phyloP scores from a whole-genome alignment of 1,140 invertebrate genomes.

The Eubasilissa regina region DNA sequence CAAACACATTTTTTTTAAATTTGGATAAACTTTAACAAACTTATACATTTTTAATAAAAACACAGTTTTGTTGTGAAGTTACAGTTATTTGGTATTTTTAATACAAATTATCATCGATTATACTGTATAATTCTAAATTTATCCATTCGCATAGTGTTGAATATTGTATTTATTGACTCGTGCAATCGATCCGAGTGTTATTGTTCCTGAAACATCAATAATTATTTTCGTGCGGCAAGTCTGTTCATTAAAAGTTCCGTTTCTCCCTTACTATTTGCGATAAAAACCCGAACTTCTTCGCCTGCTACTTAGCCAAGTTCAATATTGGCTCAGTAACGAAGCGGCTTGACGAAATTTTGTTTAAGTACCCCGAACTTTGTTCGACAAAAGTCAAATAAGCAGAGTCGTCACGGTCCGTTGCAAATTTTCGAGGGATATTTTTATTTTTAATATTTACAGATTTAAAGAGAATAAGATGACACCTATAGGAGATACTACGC shows the following conservation, averaged over 20 bases:
- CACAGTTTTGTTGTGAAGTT: too few species aligned
- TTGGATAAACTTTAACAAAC: too few species aligned
- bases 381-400: conserved; percentile 31
- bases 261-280: not conserved
- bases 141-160: too few species aligned
- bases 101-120: too few species aligned
- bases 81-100: too few species aligned
- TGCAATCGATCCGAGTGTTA: too few species aligned
- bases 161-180: too few species aligned
- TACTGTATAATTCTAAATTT: too few species aligned
- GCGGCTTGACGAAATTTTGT: conserved; percentile 11
- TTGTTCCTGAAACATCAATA: too few species aligned
- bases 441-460: not conserved
- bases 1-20: too few species aligned
- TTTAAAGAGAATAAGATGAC: not conserved
- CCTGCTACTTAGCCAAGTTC: not conserved
- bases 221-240: not conserved
- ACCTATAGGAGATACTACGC: too few species aligned
- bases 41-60: too few species aligned
- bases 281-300: conserved; percentile 14
- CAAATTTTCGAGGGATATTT: not conserved
- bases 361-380: conserved; percentile 16
- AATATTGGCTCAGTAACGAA: conserved; percentile 17
- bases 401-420: not conserved
- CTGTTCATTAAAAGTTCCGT: conserved; percentile 16